Conservation (phyloP, 2,888 invertebrate species). For the Macaria notata region DNA sequence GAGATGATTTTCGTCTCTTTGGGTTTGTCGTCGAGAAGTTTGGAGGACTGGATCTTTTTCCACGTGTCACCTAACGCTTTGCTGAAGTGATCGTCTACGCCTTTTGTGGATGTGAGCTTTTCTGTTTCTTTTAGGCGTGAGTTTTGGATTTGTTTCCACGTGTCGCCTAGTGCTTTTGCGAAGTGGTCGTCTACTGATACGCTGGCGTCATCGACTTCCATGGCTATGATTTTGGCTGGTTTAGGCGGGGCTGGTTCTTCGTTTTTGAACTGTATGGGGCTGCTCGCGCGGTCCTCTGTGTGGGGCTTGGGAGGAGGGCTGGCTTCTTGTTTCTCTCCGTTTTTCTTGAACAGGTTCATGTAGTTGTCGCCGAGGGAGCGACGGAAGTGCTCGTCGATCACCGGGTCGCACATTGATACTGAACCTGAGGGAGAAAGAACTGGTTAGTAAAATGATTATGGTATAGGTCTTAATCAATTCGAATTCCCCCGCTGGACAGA, state of each 20-base stretch:
- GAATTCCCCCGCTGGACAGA: too few relatives aligned
- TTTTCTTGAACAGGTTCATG: constrained; percentile 86
- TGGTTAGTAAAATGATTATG: too few relatives aligned
- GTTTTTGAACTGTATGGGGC: constrained; percentile 71
- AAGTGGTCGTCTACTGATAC: constrained; percentile 94
- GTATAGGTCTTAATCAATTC: too few relatives aligned
- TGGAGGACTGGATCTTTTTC: constrained; percentile 86
- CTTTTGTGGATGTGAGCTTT: constrained; percentile 55
- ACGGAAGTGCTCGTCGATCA: constrained; percentile 97
- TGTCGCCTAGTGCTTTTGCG: constrained; percentile 93
- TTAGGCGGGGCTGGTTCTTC: constrained; percentile 56
- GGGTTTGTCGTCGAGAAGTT: constrained; percentile 60
- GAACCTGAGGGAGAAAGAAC: constrained; percentile 74
- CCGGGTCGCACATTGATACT: constrained; percentile 92
- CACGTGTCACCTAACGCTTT: constrained; percentile 94
- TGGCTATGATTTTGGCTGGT: constrained; percentile 72
- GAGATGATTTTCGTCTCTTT: constrained; percentile 76
- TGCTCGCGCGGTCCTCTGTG: constrained; percentile 76
- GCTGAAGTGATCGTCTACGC: constrained; percentile 95
- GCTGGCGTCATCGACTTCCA: constrained; percentile 83
- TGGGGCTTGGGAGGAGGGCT: constrained; percentile 63
- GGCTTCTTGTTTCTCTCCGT: constrained; percentile 48
- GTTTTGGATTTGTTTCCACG: constrained; percentile 89
- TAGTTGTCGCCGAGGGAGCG: constrained; percentile 94
- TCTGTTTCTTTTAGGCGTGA: constrained; percentile 78